phyloP scores from a whole-genome alignment of 2,797 vertebrate species.

The Clarias fuscus region DNA sequence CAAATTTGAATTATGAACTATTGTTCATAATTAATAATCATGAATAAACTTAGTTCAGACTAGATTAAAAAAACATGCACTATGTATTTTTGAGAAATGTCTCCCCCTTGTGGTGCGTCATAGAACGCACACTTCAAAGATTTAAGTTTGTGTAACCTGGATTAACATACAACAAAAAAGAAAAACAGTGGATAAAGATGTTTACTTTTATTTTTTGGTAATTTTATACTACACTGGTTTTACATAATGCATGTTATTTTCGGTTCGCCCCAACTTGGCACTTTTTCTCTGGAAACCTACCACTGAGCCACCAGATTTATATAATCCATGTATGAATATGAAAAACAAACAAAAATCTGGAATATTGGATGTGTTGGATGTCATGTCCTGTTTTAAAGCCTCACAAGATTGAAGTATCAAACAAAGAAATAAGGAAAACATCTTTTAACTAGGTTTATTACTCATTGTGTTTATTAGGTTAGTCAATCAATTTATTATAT shows the following conservation, averaged over 20 bases:
- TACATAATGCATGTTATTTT: not conserved
- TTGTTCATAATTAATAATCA: not conserved
- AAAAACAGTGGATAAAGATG: not conserved
- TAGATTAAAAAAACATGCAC: too few species aligned
- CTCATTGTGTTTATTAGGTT: not conserved
- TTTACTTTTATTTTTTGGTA: too few species aligned
- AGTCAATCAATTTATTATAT: not conserved
- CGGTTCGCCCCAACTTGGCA: too few species aligned
- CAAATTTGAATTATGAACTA: too few species aligned
- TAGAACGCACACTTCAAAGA: not conserved
- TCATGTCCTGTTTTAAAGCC: not conserved
- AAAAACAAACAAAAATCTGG: not conserved
- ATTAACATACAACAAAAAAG: too few species aligned
- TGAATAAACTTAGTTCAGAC: not conserved
- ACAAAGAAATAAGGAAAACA: not conserved
- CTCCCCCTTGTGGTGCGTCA: constrained; percentile 33
- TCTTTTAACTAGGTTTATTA: not conserved
- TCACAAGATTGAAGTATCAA: not conserved
- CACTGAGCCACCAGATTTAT: too few species aligned
- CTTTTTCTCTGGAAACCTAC: too few species aligned
- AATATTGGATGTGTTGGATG: not conserved
- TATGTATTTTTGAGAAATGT: constrained; percentile 17
- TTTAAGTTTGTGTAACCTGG: not conserved
- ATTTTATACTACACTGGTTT: not conserved
- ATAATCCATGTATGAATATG: not conserved